These are phyloP conservation scores for Cylindroiulus punctatus DNA, from an alignment of 2,888 invertebrate species.

Conservation along the genomic window DNA sequence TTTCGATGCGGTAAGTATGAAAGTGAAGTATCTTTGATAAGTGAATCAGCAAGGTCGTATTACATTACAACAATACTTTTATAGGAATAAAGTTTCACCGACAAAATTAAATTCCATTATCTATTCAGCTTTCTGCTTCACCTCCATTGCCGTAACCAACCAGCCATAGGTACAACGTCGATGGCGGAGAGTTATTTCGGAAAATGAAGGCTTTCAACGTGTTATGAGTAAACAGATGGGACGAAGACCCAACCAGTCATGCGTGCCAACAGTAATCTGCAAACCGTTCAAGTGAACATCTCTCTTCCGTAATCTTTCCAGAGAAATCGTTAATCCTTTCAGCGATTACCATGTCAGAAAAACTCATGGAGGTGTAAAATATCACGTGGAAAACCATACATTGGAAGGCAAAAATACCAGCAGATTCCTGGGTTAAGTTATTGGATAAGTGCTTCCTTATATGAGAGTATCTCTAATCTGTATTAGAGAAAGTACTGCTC, in stretches of 20 bases:
- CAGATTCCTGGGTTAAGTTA: not conserved
- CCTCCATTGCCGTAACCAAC: not conserved
- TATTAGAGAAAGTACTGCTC: not conserved
- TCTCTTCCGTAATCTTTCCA: not conserved
- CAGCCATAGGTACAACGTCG: not conserved
- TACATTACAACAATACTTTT: not conserved
- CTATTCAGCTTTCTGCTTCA: not conserved
- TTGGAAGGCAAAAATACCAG: not conserved
- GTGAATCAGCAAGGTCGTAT: not conserved
- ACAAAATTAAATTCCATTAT: not conserved
- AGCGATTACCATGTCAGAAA: slow-evolving; percentile 15
- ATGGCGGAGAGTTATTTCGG: not conserved
- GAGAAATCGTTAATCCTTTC: not conserved
- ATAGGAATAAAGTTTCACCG: not conserved
- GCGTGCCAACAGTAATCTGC: not conserved
- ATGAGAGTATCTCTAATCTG: not conserved
- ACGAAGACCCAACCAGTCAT: not conserved
- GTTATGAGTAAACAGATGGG: slow-evolving; percentile 4
- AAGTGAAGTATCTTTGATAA: too few species aligned
- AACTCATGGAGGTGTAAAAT: slow-evolving; percentile 1
- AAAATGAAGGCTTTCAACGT: slow-evolving; percentile 8
- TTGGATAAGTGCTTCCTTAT: not conserved
- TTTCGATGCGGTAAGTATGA: too few species aligned
- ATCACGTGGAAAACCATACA: not conserved
- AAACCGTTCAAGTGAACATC: slow-evolving; percentile 26